Evolutionary conservation across 2,797 vertebrate genomes (phyloP), one percentile per base, ranked within the genome.

Genomic region (Rhabdomys pumilio): DNA sequence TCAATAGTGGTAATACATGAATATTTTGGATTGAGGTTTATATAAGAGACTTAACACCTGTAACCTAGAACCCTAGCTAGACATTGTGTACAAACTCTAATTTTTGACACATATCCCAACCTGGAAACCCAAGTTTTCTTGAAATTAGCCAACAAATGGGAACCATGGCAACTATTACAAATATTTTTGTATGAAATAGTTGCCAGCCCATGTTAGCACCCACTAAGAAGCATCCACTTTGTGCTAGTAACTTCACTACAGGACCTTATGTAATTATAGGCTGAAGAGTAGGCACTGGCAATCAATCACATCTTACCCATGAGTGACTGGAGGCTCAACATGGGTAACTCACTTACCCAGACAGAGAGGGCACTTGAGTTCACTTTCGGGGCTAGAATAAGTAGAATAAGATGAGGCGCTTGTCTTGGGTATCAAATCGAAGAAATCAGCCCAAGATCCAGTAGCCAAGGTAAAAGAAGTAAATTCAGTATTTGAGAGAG

Each of bases 401-500:
- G 59, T 65, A 47, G 57, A 10, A 59, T 67, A 87, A 86, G 85
- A 41, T 19, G 26, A 82, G 29, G 4, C 2, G 4, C 5, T 86
- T 20, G 24, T 29, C 20, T 92, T 0, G 12, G 44, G 10, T 59
- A 15, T 10, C 73, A 31, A 47, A 47, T n/a, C 41, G 47, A 89
- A 91, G 24, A 3, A 20, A 17, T 3, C 1, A 17, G 20, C 24
- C 26, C 38, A 82, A 87, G 87, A 17, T 34, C 91, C 9, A 73
- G n/a, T 29, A 61, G 67, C 77, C 22, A 55, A 90, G 44, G 63
- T 50, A 80, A 75, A 69, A 77, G 22, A 76, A 79, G 55, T 63
- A 73, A 93, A 87, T n/a, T 90, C 38, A 55, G 1, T 94, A 44
- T 91, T 17, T 65, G 29, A 93, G 26, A 81, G 65, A 73, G 61